Percentiles rank a stretch among this genome's conserved stretches.
Conservation (phyloP, 2,797 vertebrate species). For the Sus cebifrons region DNA sequence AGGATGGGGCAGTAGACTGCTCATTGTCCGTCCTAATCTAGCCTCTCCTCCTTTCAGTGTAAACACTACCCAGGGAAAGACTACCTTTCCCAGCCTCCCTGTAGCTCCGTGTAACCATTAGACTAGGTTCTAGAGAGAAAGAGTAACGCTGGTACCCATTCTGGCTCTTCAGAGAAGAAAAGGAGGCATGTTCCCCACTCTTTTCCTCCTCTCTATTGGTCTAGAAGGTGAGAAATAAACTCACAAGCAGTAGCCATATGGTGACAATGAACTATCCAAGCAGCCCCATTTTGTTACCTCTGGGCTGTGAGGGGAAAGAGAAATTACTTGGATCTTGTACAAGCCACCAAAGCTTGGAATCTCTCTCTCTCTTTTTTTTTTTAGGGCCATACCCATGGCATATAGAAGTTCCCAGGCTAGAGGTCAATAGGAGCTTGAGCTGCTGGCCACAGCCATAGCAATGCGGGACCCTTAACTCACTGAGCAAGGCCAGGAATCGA, state of each 20-base stretch:
- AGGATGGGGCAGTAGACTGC: not conserved
- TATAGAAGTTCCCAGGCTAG: too few relatives aligned
- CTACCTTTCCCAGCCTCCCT: not conserved
- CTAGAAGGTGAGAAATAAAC: not conserved
- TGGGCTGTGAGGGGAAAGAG: not conserved
- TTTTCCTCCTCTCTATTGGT: not conserved
- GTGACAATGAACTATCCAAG: not conserved
- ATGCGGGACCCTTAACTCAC: too few relatives aligned
- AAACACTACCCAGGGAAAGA: not conserved
- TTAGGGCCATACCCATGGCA: too few relatives aligned
- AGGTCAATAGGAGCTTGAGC: too few relatives aligned
- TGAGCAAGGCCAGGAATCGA: too few relatives aligned
- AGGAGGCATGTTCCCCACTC: not conserved
- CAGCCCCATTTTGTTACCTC: not conserved
- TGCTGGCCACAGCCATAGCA: too few relatives aligned
- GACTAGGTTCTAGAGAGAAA: constrained; percentile 1
- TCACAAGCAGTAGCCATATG: not conserved
- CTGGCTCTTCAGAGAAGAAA: not conserved
- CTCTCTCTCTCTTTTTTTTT: too few relatives aligned
- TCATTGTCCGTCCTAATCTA: not conserved
- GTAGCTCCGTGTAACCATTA: not conserved
- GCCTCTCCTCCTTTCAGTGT: not conserved
- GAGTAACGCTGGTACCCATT: not conserved
- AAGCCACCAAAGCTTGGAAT: too few relatives aligned
- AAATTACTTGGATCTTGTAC: not conserved